Evolutionary conservation across 2,113 vertebrate genomes (phyloP).

Genomic region (Planiliza haematocheilus): DNA sequence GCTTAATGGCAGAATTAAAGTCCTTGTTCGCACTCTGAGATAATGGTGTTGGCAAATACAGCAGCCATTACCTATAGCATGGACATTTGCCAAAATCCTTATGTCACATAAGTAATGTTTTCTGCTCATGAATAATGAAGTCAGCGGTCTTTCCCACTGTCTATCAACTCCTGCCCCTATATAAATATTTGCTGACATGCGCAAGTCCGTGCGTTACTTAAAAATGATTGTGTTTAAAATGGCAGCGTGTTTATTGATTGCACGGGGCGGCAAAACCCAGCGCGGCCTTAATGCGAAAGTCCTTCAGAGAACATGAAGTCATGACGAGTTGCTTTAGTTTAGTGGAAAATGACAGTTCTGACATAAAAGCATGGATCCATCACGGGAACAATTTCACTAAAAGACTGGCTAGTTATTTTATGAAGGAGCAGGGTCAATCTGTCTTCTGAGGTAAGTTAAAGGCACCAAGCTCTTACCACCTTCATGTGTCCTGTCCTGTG

Average conservation of each 20-base stretch:
- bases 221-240: conserved; percentile 62
- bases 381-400: conserved; percentile 79
- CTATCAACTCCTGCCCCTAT: conserved; percentile 33
- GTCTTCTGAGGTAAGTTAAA: conserved; percentile 81
- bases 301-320: conserved; percentile 39
- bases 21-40: conserved; percentile 43
- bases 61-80: conserved; percentile 49
- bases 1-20: conserved; percentile 30
- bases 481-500: conserved; percentile 29
- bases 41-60: conserved; percentile 53
- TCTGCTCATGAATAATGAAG: conserved; percentile 61
- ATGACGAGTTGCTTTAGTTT: conserved; percentile 52
- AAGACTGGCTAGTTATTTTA: conserved; percentile 73
- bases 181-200: conserved; percentile 69
- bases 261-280: conserved; percentile 20
- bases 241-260: conserved; percentile 63
- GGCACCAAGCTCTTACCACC: conserved; percentile 31
- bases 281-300: conserved; percentile 17
- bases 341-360: conserved; percentile 72
- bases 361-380: conserved; percentile 75
- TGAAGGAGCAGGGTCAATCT: conserved; percentile 66
- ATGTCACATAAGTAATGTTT: conserved; percentile 33
- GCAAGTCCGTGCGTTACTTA: conserved; percentile 47
- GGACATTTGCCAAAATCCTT: conserved; percentile 54
- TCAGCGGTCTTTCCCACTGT: conserved; percentile 37